These are phyloP conservation scores for Ictalurus punctatus DNA, from an alignment of 2,113 vertebrate species.

Conservation along the genomic window DNA sequence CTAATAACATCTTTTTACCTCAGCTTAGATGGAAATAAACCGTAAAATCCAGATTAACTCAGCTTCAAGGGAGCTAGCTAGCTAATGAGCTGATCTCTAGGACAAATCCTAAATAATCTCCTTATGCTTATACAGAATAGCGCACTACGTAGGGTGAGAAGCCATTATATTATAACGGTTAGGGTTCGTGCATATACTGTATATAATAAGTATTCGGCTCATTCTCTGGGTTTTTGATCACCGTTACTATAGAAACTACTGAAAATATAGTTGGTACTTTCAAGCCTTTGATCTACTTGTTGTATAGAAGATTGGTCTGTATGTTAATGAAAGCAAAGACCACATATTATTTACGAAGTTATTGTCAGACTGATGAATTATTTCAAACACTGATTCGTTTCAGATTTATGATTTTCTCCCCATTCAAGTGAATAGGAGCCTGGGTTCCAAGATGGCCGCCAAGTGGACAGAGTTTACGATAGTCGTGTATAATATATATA, in stretches of 20 bases:
- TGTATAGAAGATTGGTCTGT: neutral
- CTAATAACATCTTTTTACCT: neutral
- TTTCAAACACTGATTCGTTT: neutral
- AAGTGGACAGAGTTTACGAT: neutral
- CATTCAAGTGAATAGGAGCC: neutral
- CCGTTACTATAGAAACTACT: neutral
- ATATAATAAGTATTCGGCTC: neutral
- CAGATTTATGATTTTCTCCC: neutral
- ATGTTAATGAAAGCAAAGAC: neutral
- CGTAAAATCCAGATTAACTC: constrained; percentile 21
- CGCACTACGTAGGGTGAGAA: neutral
- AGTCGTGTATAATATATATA: neutral
- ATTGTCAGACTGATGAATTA: neutral
- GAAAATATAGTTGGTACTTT: neutral
- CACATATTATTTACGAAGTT: neutral
- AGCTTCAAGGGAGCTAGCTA: neutral
- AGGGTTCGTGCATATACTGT: neutral
- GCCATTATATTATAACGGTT: neutral
- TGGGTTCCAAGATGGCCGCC: neutral
- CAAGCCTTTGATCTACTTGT: neutral
- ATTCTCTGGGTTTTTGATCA: neutral
- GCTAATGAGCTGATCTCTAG: neutral
- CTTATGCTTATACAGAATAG: neutral
- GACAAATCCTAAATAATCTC: constrained; percentile 9
- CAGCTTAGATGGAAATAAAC: constrained; percentile 24